Conservation (phyloP, 2,113 vertebrate genomes). For the Limnothrissa miodon region DNA sequence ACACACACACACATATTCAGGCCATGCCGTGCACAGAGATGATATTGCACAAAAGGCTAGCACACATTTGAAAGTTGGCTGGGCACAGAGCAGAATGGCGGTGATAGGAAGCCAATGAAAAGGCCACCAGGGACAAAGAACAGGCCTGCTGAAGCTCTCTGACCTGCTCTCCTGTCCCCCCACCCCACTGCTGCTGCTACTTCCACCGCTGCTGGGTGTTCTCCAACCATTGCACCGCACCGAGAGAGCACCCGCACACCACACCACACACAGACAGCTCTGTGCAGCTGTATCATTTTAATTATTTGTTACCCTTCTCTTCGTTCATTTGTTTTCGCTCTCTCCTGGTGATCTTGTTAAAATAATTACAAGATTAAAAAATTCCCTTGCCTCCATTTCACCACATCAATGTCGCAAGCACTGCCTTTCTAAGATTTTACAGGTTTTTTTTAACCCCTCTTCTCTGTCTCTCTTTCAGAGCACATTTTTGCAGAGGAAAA, state of each 20-base stretch:
- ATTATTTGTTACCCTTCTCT: not conserved
- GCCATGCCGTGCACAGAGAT: not conserved
- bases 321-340: not conserved
- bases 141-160: not conserved
- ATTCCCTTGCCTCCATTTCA: not conserved
- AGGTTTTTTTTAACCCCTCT: not conserved
- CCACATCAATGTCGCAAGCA: not conserved
- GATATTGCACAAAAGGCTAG: not conserved
- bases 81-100: not conserved
- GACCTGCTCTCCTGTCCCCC: not conserved
- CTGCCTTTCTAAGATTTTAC: not conserved
- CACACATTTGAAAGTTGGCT: not conserved
- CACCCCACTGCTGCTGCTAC: no score
- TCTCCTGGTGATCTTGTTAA: not conserved
- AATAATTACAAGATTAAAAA: no score
- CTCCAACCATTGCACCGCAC: not conserved
- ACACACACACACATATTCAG: conserved; percentile 7
- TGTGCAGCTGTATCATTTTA: not conserved
- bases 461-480: not conserved
- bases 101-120: not conserved
- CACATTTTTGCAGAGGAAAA: not conserved
- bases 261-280: not conserved
- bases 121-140: not conserved
- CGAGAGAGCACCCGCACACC: not conserved
- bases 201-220: not conserved